Conservation (phyloP, 2,113 vertebrate genomes). For the Platanista minor region DNA sequence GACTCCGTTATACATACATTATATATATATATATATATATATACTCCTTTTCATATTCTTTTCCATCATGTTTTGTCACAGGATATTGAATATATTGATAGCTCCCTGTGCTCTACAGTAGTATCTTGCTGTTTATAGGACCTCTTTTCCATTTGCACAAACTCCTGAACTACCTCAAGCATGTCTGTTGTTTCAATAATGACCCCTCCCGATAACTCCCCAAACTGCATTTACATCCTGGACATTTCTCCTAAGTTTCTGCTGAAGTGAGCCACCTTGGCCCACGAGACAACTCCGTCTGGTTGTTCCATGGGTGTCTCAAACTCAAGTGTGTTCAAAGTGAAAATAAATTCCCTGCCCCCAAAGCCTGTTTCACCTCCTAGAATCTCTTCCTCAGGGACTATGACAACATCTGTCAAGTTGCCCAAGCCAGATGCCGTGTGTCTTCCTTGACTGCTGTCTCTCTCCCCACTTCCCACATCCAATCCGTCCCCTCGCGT, state of each 20-base stretch:
- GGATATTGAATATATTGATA: background rate
- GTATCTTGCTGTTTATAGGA: background rate
- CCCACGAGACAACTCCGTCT: background rate
- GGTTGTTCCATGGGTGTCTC: background rate
- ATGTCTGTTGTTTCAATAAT: accelerated
- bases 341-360: background rate
- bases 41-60: background rate
- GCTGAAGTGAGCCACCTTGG: background rate
- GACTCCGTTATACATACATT: background rate
- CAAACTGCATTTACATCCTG: background rate
- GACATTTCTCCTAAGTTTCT: background rate
- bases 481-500: background rate
- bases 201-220: background rate
- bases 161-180: too few species aligned
- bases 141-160: background rate
- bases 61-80: accelerated
- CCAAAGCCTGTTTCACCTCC: background rate
- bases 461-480: background rate
- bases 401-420: background rate
- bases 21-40: too few species aligned
- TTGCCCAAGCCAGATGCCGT: background rate
- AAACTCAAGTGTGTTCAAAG: background rate
- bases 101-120: background rate
- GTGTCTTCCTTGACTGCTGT: background rate
- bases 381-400: background rate